phyloP scores from a whole-genome alignment of 2,797 vertebrate species.

The Sebastes nivosus region DNA sequence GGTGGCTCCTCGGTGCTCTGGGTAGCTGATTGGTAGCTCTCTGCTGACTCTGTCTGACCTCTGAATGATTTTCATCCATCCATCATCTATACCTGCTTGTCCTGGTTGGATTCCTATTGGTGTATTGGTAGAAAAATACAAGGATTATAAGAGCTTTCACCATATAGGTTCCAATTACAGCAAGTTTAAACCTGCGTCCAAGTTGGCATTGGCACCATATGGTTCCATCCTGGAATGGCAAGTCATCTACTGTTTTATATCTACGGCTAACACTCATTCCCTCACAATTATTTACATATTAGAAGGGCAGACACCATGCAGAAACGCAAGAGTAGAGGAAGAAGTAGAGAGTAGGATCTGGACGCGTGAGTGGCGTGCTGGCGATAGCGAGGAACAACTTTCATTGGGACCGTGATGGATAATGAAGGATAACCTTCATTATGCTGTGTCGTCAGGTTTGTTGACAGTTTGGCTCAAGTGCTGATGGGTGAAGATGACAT shows the following conservation, averaged over 20 bases:
- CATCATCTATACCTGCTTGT: background rate
- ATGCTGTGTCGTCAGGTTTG: background rate
- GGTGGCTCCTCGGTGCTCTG: background rate
- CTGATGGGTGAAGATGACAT: background rate
- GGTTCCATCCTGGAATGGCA: too few relatives aligned
- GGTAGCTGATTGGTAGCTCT: background rate
- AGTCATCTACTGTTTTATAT: too few relatives aligned
- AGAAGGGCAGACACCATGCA: background rate
- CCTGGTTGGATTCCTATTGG: background rate
- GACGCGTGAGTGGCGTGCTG: background rate
- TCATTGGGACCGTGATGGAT: background rate
- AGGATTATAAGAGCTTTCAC: too few relatives aligned
- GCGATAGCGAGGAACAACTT: background rate
- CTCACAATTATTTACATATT: background rate
- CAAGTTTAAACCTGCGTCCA: background rate
- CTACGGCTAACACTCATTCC: background rate
- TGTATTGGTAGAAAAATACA: too few relatives aligned
- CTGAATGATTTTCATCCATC: background rate
- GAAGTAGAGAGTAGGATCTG: background rate
- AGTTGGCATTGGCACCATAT: background rate
- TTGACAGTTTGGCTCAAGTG: background rate
- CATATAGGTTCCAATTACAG: too few relatives aligned
- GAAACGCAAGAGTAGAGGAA: background rate
- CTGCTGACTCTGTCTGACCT: background rate
- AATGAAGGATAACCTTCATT: background rate